Evolutionary conservation across 2,888 invertebrate species (phyloP).

Genomic region (Tenthredo notha): DNA sequence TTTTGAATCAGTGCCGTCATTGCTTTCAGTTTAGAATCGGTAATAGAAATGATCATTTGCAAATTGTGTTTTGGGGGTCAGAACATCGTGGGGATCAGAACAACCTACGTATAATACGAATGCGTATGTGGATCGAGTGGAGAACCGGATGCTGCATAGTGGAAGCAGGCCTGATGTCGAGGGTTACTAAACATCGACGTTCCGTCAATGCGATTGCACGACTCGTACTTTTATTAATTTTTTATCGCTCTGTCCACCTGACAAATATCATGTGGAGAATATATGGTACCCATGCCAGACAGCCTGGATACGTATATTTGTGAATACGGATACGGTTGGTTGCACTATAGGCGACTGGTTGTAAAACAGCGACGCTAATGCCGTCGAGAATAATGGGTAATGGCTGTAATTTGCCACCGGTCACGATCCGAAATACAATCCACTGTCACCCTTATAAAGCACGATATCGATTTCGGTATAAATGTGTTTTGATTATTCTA

Average conservation of each 20-base stretch:
- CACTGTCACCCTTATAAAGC: slow-evolving; percentile 24
- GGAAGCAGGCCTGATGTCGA: not conserved
- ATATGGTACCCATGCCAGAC: slow-evolving; percentile 3
- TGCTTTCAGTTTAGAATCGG: not conserved
- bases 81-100: not conserved
- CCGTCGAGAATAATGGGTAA: slow-evolving; percentile 42
- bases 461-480: slow-evolving; percentile 25
- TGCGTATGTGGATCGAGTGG: not conserved
- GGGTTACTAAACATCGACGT: not conserved
- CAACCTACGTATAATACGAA: not conserved
- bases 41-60: not conserved
- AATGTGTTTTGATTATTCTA: slow-evolving; percentile 18
- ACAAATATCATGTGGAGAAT: slow-evolving; percentile 7
- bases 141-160: not conserved
- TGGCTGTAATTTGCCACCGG: slow-evolving; percentile 45
- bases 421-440: slow-evolving; percentile 39
- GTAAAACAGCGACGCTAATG: slow-evolving; percentile 49
- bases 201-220: not conserved
- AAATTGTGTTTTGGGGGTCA: not conserved
- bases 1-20: not conserved
- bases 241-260: not conserved
- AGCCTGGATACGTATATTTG: not conserved
- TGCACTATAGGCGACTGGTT: slow-evolving; percentile 38
- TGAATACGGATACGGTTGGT: slow-evolving; percentile 27
- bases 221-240: slow-evolving; percentile 16